Conservation (phyloP, 2,113 vertebrate genomes). For the Peromyscus leucopus region DNA sequence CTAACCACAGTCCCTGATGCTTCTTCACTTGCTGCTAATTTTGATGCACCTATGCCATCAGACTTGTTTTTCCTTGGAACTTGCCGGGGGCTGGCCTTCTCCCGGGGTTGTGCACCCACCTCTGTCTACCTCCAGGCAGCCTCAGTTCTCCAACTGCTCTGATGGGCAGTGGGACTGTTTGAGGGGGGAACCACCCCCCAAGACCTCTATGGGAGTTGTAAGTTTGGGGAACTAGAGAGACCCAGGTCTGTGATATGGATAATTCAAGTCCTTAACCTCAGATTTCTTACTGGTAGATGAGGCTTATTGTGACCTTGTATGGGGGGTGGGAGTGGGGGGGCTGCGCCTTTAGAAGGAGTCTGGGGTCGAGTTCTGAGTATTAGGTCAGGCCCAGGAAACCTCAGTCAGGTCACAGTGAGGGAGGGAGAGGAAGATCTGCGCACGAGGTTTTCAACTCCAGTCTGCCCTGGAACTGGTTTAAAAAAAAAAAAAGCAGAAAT, state of each 20-base stretch:
- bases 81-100: slow-evolving; percentile 3
- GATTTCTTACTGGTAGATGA: not conserved
- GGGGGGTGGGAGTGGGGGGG: not conserved
- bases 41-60: not conserved
- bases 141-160: not conserved
- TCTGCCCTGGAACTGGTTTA: not conserved
- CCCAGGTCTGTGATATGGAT: not conserved
- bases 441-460: not conserved
- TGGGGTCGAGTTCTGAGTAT: slow-evolving; percentile 38
- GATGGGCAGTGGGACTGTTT: not conserved
- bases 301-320: not conserved
- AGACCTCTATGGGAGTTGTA: not conserved
- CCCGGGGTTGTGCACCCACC: not conserved
- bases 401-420: not conserved
- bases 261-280: not conserved
- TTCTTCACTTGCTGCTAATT: not conserved
- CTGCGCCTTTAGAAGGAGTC: not conserved
- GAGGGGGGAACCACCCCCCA: not conserved
- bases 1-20: not conserved
- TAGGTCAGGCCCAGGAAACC: not conserved
- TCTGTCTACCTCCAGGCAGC: not conserved
- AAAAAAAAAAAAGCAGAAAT: slow-evolving; percentile 64
- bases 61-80: not conserved
- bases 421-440: not conserved
- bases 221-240: not conserved